Percentiles rank a stretch among this genome's conserved stretches.
phyloP scores from a whole-genome alignment of 2,888 invertebrate genomes.

The Pammene fasciana region DNA sequence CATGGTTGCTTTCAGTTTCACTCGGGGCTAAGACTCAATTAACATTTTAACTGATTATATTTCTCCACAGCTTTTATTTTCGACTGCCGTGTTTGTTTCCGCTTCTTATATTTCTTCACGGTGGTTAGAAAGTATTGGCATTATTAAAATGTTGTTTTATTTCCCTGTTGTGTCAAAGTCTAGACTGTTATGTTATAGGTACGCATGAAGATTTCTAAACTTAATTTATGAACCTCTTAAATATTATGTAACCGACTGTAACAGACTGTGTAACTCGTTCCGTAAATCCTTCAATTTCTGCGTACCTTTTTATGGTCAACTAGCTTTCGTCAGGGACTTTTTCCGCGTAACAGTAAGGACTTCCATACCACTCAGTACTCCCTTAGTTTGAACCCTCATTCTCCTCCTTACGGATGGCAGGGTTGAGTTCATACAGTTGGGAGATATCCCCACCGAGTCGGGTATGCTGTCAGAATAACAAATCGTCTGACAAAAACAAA shows the following conservation, averaged over 20 bases:
- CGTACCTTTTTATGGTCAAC: background rate
- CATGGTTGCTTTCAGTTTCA: slow-evolving; percentile 20
- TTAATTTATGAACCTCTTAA: background rate
- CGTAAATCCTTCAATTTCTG: background rate
- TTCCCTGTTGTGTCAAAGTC: slow-evolving; percentile 18
- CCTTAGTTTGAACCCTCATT: too few species aligned
- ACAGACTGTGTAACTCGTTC: background rate
- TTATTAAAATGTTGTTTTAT: slow-evolving; percentile 15
- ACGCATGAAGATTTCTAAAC: slow-evolving; percentile 15
- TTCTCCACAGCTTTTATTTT: slow-evolving; percentile 21
- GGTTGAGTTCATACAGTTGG: too few species aligned
- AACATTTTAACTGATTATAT: slow-evolving; percentile 27
- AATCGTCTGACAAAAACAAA: too few species aligned
- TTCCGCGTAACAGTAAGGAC: too few species aligned
- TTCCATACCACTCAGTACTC: too few species aligned
- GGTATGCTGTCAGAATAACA: too few species aligned
- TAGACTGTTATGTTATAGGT: slow-evolving; percentile 27
- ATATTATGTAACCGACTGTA: slow-evolving; percentile 18
- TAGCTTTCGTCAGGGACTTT: too few species aligned
- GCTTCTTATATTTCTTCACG: slow-evolving; percentile 33
- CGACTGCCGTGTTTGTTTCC: slow-evolving; percentile 26
- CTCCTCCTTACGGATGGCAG: too few species aligned
- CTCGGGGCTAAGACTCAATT: slow-evolving; percentile 24
- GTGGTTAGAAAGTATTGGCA: slow-evolving; percentile 22
- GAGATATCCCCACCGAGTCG: too few species aligned